Base-by-base conservation (phyloP, 2,888 invertebrate species). In the Euplexia lucipara region DNA sequence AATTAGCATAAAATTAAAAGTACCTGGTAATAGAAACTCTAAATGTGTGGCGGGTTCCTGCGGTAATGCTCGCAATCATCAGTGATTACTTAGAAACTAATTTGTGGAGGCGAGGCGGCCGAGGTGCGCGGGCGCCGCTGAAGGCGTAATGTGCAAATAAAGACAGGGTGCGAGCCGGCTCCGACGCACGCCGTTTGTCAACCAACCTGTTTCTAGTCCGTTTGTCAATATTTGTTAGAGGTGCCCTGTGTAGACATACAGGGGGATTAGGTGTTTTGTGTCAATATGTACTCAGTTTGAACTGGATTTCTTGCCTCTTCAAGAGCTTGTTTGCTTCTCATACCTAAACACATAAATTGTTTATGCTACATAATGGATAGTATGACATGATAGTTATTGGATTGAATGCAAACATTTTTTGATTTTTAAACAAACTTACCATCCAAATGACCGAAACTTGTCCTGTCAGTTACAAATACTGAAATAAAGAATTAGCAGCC, bases 121-220 rank as follows among this genome's bases (percentile, higher is more conserved):
- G 41, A 51, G 60, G 58, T 75, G 75, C 79, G 68, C 79, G 75
- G 85, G 83, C 84, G 86, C 83, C 81, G 75, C 61, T 79, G 62
- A 71, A 80, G 79, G 68, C 66, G 66, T 89, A 91, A 92, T 92
- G 90, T 86, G 88, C 89, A 91, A 90, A 92, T 93, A 93, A 93
- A 88, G 78, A 91, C 86, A 83, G 89, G 88, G 84, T 76, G 70
- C 65, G 65, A 45, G 70, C 44, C 84, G 82, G 70, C 70, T 32
- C 34, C 47, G 42, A 58, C 60, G 64, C 61, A 30, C 70, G 65
- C 68, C 52, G 64, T 74, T 81, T 79, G 82, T 79, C 82, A 83
- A 76, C 72, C 70, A 70, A 78, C 73, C 75, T 65, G 78, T 70
- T 70, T 63, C 68, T 60, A 70, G 63, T 37, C 64, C 41, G 70